Conservation (phyloP, 2,797 vertebrate species). For the Propithecus perrieri region DNA sequence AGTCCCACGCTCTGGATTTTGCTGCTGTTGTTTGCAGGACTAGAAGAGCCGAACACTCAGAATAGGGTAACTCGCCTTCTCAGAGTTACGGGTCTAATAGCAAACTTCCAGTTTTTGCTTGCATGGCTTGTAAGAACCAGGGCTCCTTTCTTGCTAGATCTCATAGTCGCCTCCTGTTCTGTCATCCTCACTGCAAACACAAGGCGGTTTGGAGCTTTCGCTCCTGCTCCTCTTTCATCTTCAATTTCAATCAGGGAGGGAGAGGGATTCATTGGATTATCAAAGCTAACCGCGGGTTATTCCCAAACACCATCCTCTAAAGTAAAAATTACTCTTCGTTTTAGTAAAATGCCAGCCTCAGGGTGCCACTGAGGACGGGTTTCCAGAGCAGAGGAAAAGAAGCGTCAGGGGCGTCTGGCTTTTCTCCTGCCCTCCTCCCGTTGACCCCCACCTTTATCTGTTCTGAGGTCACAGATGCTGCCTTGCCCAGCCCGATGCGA, state of each 20-base stretch:
- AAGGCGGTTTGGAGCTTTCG: accelerated
- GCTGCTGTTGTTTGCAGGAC: neutral
- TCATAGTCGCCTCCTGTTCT: neutral
- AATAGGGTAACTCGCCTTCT: neutral
- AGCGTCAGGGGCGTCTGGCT: neutral
- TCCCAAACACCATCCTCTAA: neutral
- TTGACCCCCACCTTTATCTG: neutral
- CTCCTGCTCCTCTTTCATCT: neutral
- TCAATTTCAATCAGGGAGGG: neutral
- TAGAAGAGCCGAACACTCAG: neutral
- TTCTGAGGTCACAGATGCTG: neutral
- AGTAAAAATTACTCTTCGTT: neutral
- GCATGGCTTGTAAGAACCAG: neutral
- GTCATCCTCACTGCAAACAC: neutral
- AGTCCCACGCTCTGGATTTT: neutral
- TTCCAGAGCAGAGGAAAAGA: neutral
- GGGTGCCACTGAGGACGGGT: neutral
- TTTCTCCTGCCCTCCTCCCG: neutral
- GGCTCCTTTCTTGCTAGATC: neutral
- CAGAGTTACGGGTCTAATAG: neutral
- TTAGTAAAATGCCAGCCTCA: neutral
- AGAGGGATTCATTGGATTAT: neutral
- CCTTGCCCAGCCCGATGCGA: neutral
- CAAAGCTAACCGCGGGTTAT: neutral
- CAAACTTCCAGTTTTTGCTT: neutral